phyloP scores from a whole-genome alignment of 2,113 vertebrate genomes.

The Gavialis gangeticus region DNA sequence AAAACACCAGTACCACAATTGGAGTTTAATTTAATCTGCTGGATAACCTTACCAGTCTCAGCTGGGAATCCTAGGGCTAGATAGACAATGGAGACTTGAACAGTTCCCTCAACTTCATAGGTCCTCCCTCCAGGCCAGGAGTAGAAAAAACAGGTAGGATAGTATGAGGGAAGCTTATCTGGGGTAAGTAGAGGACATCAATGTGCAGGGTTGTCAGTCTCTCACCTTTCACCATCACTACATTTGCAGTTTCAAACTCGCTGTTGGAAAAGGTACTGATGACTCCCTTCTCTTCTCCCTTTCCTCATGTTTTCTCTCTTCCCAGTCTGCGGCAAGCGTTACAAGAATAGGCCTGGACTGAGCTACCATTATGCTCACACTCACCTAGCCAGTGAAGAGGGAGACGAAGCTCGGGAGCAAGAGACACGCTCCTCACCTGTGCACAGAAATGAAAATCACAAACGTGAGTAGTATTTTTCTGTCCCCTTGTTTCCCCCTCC shows the following conservation, averaged over 20 bases:
- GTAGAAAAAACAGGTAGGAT: background rate
- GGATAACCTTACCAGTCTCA: slow-evolving; percentile 1
- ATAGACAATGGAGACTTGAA: background rate
- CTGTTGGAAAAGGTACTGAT: slow-evolving; percentile 36
- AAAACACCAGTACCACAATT: background rate
- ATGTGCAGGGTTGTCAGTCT: background rate
- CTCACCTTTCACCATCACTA: background rate
- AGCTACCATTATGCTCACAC: slow-evolving; percentile 97
- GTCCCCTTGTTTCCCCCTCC: background rate
- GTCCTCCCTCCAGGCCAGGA: background rate
- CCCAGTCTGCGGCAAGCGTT: slow-evolving; percentile 94
- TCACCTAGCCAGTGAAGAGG: slow-evolving; percentile 91
- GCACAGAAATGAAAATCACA: slow-evolving; percentile 90
- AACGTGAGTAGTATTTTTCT: slow-evolving; percentile 86
- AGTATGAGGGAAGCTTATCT: background rate
- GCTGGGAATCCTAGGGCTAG: slow-evolving; percentile 4
- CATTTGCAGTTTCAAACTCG: background rate
- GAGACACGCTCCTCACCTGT: slow-evolving; percentile 84
- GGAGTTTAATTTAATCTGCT: slow-evolving; percentile 34
- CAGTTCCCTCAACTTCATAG: background rate
- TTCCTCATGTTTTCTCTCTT: slow-evolving; percentile 54
- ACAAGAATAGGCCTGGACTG: slow-evolving; percentile 95
- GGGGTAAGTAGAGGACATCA: background rate
- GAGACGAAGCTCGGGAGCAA: slow-evolving; percentile 87
- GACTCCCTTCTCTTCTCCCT: background rate